Evolutionary conservation across 1,140 invertebrate genomes (phyloP).

Genomic region (Rhyacophila brunnea): DNA sequence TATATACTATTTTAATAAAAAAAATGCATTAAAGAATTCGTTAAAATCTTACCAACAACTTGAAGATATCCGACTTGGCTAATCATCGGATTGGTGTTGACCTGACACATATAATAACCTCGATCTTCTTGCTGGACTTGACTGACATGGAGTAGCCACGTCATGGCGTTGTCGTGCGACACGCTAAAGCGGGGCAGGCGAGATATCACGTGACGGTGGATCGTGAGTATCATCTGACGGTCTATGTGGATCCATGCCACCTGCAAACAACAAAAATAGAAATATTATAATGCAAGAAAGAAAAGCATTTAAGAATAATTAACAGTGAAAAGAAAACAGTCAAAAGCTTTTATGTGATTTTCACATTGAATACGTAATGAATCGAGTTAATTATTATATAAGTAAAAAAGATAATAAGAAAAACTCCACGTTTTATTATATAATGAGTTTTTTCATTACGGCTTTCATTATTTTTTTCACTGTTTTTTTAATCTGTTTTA

Average conservation of each 20-base stretch:
- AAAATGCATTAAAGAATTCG: conserved; percentile 34
- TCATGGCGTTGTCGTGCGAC: conserved; percentile 87
- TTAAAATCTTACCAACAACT: conserved; percentile 85
- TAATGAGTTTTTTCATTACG: too few relatives aligned
- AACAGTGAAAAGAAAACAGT: too few relatives aligned
- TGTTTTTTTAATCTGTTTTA: too few relatives aligned
- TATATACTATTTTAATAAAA: too few relatives aligned
- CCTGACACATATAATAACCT: conserved; percentile 90
- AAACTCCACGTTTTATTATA: too few relatives aligned
- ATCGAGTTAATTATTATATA: too few relatives aligned
- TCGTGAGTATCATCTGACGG: conserved; percentile 89
- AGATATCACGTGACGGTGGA: conserved; percentile 87
- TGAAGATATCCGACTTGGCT: conserved; percentile 91
- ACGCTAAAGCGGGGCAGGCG: conserved; percentile 83
- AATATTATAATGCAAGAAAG: too few relatives aligned
- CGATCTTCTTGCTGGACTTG: conserved; percentile 86
- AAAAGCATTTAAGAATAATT: too few relatives aligned
- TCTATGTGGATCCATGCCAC: conserved; percentile 94
- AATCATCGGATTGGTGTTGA: conserved; percentile 96
- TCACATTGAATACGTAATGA: too few relatives aligned
- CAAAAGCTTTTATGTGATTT: too few relatives aligned
- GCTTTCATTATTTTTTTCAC: too few relatives aligned
- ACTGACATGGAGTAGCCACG: conserved; percentile 84
- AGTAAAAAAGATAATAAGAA: too few relatives aligned
- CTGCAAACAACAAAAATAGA: conserved; percentile 52